Base-by-base conservation (phyloP, 2,113 vertebrate species). In the Ascaphus truei region DNA sequence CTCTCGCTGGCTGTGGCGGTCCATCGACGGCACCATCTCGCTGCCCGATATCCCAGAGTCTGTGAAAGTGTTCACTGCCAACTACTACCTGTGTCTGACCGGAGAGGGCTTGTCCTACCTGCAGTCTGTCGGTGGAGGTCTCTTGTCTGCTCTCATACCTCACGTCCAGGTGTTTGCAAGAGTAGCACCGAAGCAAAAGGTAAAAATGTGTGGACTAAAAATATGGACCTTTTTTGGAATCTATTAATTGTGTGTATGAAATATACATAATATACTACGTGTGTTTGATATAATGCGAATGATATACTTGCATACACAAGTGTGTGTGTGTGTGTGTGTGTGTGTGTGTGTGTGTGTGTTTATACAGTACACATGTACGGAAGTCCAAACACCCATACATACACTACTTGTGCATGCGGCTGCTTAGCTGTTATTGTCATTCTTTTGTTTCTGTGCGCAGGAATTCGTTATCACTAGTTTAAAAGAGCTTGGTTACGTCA, bases 401-500 rank as follows among this genome's bases (percentile, higher is more conserved):
- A n/a, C n/a, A n/a, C n/a, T n/a, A n/a, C n/a, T n/a, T n/a, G n/a
- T n/a, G n/a, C n/a, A n/a, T n/a, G n/a, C n/a, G n/a, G n/a, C n/a
- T n/a, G n/a, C n/a, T n/a, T n/a, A n/a, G n/a, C n/a, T n/a, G n/a
- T n/a, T 50, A 25, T 50, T 50, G 2, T 12, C 22, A 50, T 12
- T 15, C 34, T 7, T 57, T 7, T 13, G 9, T 12, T 36, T 75
- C 4, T 34, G 6, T 0, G 22, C 58, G 7, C 78, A 99, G 97
- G 97, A 98, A 77, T 95, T 96, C 30, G 96, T 99, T 6, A 91
- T 99, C 80, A 99, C 97, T 0, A 92, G 95, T 41, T 84, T 98
- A n/a, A 99, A 99, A 75, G 94, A 92, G 36, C 80, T 97, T 33
- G 96, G 96, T 53, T 99, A 91, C 1, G 82, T 93, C 61, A 99